phyloP scores from a whole-genome alignment of 2,797 vertebrate genomes.

The Salmo trutta region DNA sequence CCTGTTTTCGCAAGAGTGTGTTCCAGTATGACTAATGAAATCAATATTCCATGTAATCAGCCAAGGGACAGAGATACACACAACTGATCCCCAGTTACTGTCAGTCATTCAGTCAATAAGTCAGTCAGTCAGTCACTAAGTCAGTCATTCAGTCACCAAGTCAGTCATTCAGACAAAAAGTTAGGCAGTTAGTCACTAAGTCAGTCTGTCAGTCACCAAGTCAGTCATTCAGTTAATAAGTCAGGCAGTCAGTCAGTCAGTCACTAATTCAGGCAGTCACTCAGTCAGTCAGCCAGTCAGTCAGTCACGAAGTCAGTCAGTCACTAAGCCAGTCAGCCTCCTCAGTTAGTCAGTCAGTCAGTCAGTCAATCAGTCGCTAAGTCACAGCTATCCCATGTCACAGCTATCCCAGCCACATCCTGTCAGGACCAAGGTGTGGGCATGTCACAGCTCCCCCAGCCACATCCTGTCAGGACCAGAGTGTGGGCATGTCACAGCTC shows the following conservation, averaged over 20 bases:
- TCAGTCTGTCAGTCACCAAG: neutral
- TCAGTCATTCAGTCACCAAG: neutral
- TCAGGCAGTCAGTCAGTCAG: neutral
- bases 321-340: neutral
- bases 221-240: neutral
- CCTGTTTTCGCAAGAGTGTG: neutral
- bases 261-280: neutral
- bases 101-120: constrained; percentile 22
- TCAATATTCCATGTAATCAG: constrained; percentile 48
- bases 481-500: too few species aligned
- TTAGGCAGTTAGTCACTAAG: neutral
- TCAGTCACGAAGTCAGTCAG: neutral
- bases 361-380: constrained; percentile 26
- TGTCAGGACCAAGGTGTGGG: constrained; percentile 65
- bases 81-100: constrained; percentile 12
- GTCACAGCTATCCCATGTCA: constrained; percentile 67
- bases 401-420: constrained; percentile 52
- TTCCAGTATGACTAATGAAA: constrained; percentile 19
- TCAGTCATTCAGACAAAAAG: neutral
- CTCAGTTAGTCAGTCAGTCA: neutral
- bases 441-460: constrained; percentile 59
- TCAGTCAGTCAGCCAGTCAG: neutral
- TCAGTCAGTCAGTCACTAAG: neutral
- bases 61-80: neutral
- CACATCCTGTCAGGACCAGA: neutral